phyloP scores from a whole-genome alignment of 2,113 vertebrate genomes.

The Okapia johnstoni region DNA sequence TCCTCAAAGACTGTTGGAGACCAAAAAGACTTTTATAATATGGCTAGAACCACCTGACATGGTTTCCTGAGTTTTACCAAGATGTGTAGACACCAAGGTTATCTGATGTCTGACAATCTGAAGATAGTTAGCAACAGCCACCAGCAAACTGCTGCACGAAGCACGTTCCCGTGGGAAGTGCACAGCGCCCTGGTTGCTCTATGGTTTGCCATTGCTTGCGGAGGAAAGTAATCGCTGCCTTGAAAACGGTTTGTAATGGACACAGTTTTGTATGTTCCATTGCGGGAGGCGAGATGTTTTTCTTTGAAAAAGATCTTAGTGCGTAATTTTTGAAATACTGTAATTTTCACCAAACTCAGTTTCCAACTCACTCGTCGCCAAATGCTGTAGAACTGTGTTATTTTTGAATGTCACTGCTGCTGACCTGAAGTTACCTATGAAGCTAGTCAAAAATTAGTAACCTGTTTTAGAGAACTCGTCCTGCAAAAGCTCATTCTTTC shows the following conservation, averaged over 20 bases:
- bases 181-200: constrained; percentile 71
- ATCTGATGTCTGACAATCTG: constrained; percentile 68
- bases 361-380: constrained; percentile 80
- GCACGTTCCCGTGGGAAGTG: constrained; percentile 76
- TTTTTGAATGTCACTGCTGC: constrained; percentile 81
- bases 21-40: constrained; percentile 64
- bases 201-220: constrained; percentile 76
- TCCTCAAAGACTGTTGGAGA: constrained; percentile 61
- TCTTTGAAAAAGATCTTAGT: constrained; percentile 86
- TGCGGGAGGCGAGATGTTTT: constrained; percentile 85
- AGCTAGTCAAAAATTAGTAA: constrained; percentile 63
- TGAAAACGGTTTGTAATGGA: constrained; percentile 77
- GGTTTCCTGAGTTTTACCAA: constrained; percentile 62
- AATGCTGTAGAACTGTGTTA: constrained; percentile 82
- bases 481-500: constrained; percentile 50
- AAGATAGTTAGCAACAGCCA: constrained; percentile 69
- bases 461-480: constrained; percentile 56
- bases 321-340: constrained; percentile 84
- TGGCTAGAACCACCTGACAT: constrained; percentile 32
- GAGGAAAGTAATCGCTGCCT: constrained; percentile 81
- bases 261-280: constrained; percentile 77
- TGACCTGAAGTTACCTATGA: constrained; percentile 85
- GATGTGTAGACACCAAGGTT: constrained; percentile 55
- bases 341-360: constrained; percentile 86
- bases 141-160: constrained; percentile 53